These are phyloP conservation scores for Neopipo cinnamomea DNA, from an alignment of 2,113 vertebrate genomes.

Conservation along the genomic window DNA sequence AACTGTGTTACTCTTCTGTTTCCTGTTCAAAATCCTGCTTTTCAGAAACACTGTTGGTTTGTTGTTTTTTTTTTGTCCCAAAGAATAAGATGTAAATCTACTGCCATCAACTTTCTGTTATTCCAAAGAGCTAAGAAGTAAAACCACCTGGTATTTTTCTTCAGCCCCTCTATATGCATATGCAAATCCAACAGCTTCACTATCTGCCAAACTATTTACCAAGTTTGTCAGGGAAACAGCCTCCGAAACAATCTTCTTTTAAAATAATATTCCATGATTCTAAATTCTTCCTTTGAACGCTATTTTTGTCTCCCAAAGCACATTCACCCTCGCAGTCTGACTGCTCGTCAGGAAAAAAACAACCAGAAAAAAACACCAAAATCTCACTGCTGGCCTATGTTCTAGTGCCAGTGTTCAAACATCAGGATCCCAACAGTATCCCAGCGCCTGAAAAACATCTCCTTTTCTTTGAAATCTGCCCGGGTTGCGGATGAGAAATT, in stretches of 20 bases:
- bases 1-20: not conserved
- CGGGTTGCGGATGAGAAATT: conserved; percentile 9
- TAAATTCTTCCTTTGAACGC: conserved; percentile 18
- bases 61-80: not conserved
- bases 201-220: conserved; percentile 64
- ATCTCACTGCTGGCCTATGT: conserved; percentile 38
- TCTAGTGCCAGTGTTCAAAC: conserved; percentile 53
- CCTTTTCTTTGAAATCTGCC: conserved; percentile 50
- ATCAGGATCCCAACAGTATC: conserved; percentile 17
- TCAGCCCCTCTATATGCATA: conserved; percentile 29
- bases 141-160: conserved; percentile 64
- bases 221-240: conserved; percentile 57
- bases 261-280: conserved; percentile 39
- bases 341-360: conserved; percentile 34
- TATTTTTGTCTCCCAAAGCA: conserved; percentile 48
- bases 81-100: conserved; percentile 31
- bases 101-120: conserved; percentile 20
- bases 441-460: conserved; percentile 36
- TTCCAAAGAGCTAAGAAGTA: conserved; percentile 18
- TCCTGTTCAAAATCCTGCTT: not conserved
- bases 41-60: not conserved
- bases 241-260: conserved; percentile 51
- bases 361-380: conserved; percentile 26
- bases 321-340: conserved; percentile 40
- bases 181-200: conserved; percentile 54